Evolutionary conservation across 2,797 vertebrate genomes (phyloP).

Genomic region (Tokudaia muenninki): DNA sequence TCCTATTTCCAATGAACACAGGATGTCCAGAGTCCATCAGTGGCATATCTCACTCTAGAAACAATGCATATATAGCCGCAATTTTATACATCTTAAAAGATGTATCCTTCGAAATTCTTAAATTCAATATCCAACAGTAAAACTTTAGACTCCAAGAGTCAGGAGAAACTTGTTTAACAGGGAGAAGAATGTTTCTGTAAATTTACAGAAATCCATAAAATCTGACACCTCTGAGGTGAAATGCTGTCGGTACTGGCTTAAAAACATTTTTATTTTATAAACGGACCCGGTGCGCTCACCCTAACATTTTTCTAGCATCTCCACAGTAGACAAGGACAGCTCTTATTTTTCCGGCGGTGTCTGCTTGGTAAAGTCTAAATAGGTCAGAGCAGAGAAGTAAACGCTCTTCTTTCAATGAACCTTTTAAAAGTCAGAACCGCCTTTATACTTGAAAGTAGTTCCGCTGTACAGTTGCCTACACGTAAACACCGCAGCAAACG

Average conservation of each 20-base stretch:
- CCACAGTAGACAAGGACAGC: constrained; percentile 68
- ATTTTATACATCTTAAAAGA: constrained; percentile 61
- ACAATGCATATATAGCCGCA: constrained; percentile 30
- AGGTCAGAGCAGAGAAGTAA: constrained; percentile 72
- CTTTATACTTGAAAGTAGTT: constrained; percentile 66
- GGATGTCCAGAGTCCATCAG: background rate
- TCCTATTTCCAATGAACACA: constrained; percentile 61
- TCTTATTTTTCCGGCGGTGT: constrained; percentile 37
- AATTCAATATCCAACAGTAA: constrained; percentile 51
- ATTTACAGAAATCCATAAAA: constrained; percentile 56
- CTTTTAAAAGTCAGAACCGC: constrained; percentile 59
- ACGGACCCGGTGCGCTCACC: constrained; percentile 14
- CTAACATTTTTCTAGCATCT: constrained; percentile 60
- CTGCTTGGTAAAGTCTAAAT: constrained; percentile 65
- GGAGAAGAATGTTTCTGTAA: constrained; percentile 58
- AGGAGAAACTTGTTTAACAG: constrained; percentile 31
- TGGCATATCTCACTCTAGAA: background rate
- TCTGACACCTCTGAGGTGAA: background rate
- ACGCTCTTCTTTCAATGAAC: constrained; percentile 66
- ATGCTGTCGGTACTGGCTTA: constrained; percentile 16
- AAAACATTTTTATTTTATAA: constrained; percentile 73
- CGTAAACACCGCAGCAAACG: constrained; percentile 33
- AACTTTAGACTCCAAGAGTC: constrained; percentile 53
- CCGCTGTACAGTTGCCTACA: background rate
- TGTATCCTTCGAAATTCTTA: constrained; percentile 44